These are phyloP conservation scores for Chelonoidis abingdonii DNA, from an alignment of 2,113 vertebrate genomes.

Conservation along the genomic window DNA sequence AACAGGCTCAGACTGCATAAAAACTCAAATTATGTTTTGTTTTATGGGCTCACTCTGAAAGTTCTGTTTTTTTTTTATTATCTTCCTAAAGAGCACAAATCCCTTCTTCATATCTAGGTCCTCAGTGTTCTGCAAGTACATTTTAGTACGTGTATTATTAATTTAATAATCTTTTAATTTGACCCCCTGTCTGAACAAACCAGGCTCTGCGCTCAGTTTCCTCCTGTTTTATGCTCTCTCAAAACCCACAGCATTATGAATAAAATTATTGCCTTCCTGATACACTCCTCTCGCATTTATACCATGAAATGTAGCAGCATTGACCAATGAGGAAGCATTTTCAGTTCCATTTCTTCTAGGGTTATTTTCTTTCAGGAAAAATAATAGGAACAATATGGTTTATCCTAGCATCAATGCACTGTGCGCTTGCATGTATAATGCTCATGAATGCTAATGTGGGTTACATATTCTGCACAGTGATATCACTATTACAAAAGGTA, in stretches of 20 bases:
- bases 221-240: slow-evolving; percentile 31
- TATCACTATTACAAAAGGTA: background rate
- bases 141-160: slow-evolving; percentile 49
- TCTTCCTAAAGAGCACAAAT: background rate
- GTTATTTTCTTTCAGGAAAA: background rate
- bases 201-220: slow-evolving; percentile 28
- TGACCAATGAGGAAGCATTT: slow-evolving; percentile 45
- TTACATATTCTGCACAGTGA: background rate
- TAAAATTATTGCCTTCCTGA: slow-evolving; percentile 29
- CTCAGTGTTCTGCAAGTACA: background rate
- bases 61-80: background rate
- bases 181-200: slow-evolving; percentile 53
- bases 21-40: background rate
- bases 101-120: background rate
- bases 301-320: background rate
- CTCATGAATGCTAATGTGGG: slow-evolving; percentile 43
- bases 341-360: background rate
- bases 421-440: slow-evolving; percentile 31
- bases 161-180: slow-evolving; percentile 62
- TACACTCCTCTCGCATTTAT: slow-evolving; percentile 2
- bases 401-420: slow-evolving; percentile 1
- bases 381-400: background rate
- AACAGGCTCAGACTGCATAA: background rate
- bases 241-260: slow-evolving; percentile 19
- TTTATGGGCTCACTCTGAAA: background rate